phyloP scores from a whole-genome alignment of 2,113 vertebrate genomes.

The Carettochelys insculpta region DNA sequence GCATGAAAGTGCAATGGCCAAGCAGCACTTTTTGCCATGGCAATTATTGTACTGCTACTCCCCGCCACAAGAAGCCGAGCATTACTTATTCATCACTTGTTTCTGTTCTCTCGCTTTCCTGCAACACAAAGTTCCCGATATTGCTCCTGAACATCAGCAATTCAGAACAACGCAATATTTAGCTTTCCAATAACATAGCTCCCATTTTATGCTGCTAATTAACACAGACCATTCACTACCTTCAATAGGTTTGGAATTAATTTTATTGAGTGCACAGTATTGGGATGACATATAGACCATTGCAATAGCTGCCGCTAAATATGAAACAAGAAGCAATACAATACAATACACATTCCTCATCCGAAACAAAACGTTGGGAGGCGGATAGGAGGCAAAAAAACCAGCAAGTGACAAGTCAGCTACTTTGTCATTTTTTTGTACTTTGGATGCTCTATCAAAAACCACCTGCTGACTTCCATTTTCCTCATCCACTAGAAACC shows the following conservation, averaged over 20 bases:
- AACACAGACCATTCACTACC: not conserved
- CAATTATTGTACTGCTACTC: not conserved
- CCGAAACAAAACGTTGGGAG: not conserved
- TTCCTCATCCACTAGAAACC: not conserved
- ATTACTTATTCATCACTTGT: not conserved
- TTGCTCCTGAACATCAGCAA: not conserved
- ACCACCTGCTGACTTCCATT: not conserved
- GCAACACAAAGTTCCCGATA: not conserved
- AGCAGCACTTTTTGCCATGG: not conserved
- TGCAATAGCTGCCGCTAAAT: conserved; percentile 3
- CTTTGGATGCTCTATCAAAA: not conserved
- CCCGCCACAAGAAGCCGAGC: not conserved
- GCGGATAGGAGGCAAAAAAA: not conserved
- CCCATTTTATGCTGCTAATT: conserved; percentile 15
- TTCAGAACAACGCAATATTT: not conserved
- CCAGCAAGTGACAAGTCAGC: not conserved
- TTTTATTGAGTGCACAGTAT: not conserved
- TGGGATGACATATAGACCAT: not conserved
- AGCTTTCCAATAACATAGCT: not conserved
- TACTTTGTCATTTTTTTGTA: not conserved
- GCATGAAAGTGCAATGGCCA: not conserved
- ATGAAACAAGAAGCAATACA: conserved; percentile 4
- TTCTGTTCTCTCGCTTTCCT: not conserved
- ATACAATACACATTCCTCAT: not conserved
- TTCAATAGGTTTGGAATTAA: conserved; percentile 32